A percentile compares a stretch with the other conserved stretches of the same genome.
These are phyloP conservation scores for Girardia tigrina DNA, from an alignment of 2,888 invertebrate species.

Conservation along the genomic window DNA sequence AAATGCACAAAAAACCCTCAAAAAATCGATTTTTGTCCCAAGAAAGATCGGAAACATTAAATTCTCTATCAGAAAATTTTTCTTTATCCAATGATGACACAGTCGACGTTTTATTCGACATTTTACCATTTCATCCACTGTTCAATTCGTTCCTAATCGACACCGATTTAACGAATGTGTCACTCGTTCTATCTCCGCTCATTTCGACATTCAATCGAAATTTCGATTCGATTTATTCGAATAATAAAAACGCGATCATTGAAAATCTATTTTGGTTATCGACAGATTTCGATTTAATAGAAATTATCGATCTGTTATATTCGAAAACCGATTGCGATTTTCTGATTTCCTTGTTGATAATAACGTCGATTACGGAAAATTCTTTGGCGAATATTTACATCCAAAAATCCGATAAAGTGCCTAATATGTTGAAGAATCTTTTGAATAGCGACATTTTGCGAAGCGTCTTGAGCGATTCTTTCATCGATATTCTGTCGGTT, in stretches of 20 bases:
- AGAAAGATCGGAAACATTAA: too few species aligned
- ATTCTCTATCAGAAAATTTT: too few species aligned
- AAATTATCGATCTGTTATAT: not conserved
- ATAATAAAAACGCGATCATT: not conserved
- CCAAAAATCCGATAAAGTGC: not conserved
- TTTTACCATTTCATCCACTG: too few species aligned
- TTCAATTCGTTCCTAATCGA: too few species aligned
- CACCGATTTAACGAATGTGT: too few species aligned
- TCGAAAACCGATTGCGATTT: not conserved
- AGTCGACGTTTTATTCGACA: too few species aligned
- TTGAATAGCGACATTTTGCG: not conserved
- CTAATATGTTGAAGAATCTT: not conserved
- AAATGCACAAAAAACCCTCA: too few species aligned
- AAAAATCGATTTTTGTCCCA: too few species aligned
- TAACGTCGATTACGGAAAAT: not conserved
- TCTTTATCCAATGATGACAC: too few species aligned
- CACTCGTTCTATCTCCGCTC: too few species aligned
- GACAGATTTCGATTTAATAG: not conserved
- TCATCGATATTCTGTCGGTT: not conserved
- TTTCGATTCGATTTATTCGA: not conserved
- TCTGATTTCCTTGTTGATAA: not conserved
- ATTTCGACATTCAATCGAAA: not conserved
- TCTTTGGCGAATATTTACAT: not conserved
- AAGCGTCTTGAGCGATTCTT: not conserved
- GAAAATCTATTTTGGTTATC: not conserved